A percentile compares a stretch with the other conserved stretches of the same genome.
Conservation (phyloP, 2,888 invertebrate genomes). For the Ditula angustiorana region DNA sequence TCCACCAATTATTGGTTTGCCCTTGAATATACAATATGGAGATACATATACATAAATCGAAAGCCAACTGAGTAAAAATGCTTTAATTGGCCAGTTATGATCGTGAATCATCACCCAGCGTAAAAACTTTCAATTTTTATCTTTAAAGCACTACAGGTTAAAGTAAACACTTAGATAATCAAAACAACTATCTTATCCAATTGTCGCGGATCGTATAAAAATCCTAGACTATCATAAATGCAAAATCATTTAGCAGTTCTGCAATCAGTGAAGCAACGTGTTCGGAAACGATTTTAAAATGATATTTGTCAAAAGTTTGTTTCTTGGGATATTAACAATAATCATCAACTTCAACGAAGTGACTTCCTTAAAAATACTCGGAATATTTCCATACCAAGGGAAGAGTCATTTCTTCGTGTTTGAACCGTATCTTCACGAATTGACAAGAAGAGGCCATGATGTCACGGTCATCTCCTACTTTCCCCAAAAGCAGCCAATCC, state of each 20-base stretch:
- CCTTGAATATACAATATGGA: too few relatives aligned
- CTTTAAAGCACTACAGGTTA: background rate
- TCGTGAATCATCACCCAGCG: too few relatives aligned
- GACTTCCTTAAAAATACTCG: constrained; percentile 82
- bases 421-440: constrained; percentile 82
- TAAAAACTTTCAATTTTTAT: too few relatives aligned
- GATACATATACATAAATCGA: too few relatives aligned
- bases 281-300: background rate
- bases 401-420: constrained; percentile 89
- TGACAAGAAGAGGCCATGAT: constrained; percentile 87
- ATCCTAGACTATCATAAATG: background rate
- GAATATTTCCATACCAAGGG: constrained; percentile 87
- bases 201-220: too few relatives aligned
- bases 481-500: constrained; percentile 68
- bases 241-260: background rate
- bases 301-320: too few relatives aligned
- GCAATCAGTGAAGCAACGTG: background rate
- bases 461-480: constrained; percentile 88
- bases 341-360: constrained; percentile 42
- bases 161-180: background rate
- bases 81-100: too few relatives aligned
- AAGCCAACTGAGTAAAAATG: too few relatives aligned
- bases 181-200: background rate
- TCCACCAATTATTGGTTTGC: too few relatives aligned
- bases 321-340: too few relatives aligned